Percentiles rank a stretch among this genome's conserved stretches.
Evolutionary conservation across 2,113 vertebrate genomes (phyloP).

Genomic region (Erinaceus europaeus): DNA sequence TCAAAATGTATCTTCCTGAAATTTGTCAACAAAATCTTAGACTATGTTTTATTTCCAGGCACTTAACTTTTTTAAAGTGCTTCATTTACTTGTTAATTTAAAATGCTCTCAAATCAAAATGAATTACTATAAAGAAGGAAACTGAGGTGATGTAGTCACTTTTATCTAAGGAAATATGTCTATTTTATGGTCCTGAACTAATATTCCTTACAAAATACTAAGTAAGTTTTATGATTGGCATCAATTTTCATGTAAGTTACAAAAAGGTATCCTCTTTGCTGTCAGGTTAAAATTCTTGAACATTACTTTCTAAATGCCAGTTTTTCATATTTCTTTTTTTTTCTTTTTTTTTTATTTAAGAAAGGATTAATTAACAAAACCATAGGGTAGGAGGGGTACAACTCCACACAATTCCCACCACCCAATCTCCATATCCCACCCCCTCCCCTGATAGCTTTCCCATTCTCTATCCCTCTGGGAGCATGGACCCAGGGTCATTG

Average conservation of each 20-base stretch:
- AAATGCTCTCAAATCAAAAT: background rate
- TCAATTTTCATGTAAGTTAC: background rate
- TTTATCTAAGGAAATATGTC: background rate
- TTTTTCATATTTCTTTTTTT: background rate
- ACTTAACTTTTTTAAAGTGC: background rate
- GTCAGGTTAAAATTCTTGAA: background rate
- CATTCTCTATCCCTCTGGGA: too few species aligned
- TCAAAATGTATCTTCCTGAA: background rate
- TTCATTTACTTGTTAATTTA: background rate
- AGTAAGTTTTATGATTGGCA: background rate
- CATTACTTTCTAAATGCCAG: background rate
- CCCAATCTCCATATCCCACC: too few species aligned
- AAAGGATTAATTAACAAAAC: too few species aligned
- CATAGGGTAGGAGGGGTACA: too few species aligned
- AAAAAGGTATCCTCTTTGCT: background rate
- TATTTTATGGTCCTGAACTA: background rate
- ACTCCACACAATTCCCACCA: too few species aligned
- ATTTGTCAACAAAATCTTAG: background rate
- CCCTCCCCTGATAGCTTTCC: too few species aligned
- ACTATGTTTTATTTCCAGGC: background rate
- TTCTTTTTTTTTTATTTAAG: too few species aligned
- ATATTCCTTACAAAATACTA: background rate
- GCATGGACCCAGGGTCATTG: too few species aligned
- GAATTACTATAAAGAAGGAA: background rate
- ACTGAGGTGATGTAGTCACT: background rate